Base-by-base conservation (phyloP, 1,140 invertebrate genomes). In the Microplitis mediator region DNA sequence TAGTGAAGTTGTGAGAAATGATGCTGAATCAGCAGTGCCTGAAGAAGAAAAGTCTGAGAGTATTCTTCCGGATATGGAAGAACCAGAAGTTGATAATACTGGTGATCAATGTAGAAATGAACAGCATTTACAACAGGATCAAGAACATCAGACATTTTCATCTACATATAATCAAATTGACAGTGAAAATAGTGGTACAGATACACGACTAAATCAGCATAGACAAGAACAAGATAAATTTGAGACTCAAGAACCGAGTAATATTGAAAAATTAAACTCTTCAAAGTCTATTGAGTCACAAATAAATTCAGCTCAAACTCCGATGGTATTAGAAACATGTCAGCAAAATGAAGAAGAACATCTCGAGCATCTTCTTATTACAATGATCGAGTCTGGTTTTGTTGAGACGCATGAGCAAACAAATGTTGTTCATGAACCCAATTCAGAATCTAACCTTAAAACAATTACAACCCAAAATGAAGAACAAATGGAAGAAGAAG, bases 321-420 rank as follows among this genome's bases (percentile, higher is more conserved):
- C 73, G 14, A n/a, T 65, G 4, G 66, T 68, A 23, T n/a, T 75
- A 31, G 76, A 74, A 32, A 71, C 32, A 8, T 52, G 50, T 9
- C 75, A 74, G 13, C 71, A 80, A 39, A 78, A 80, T 11, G 82
- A 85, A 69, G 78, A 81, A 9, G 84, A 86, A 58, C 81, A 86
- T 62, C 69, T 86, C n/a, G 81, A 85, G 32, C 76, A 74, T 67
- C 65, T 85, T 51, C 64, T 86, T 5, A 80, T 82, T 4, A 84
- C 82, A 36, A 84, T 87, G 34, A 83, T 86, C 72, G 84, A 84
- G 31, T 78, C 81, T 4, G 82, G 84, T 45, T 77, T 85, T 16
- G 60, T 63, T n/a, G 66, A 69, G 16, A 31, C 63, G 54, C 61
- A 45, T 16, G 73, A 63, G 63, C 35, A 78, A 60, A 69, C 31